A percentile compares a stretch with the other conserved stretches of the same genome.
Conservation (phyloP, 2,797 vertebrate species). For the Phoxinus dragarum region DNA sequence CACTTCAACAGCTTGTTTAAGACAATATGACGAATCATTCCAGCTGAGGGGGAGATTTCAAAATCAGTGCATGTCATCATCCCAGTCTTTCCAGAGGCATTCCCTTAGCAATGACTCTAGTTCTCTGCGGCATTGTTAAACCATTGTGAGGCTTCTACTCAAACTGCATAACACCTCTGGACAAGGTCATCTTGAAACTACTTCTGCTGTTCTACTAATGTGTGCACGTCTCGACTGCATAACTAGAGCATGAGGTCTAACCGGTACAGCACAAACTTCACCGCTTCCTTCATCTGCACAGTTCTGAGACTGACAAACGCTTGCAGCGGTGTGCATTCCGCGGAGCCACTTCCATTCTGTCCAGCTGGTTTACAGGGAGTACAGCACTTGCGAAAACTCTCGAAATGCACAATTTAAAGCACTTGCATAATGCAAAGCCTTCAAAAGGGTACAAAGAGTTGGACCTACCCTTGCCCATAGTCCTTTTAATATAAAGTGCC, state of each 20-base stretch:
- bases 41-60: conserved; percentile 62
- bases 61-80: conserved; percentile 29
- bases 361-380: conserved; percentile 79
- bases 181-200: conserved; percentile 39
- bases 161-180: conserved; percentile 44
- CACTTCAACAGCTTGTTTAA: conserved; percentile 75
- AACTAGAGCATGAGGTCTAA: conserved; percentile 50
- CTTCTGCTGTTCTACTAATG: conserved; percentile 18
- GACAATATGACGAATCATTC: conserved; percentile 69
- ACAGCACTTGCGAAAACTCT: conserved; percentile 87
- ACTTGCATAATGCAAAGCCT: conserved; percentile 95
- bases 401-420: conserved; percentile 91
- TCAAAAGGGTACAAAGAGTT: conserved; percentile 88
- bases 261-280: conserved; percentile 52
- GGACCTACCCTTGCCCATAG: conserved; percentile 80
- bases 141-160: conserved; percentile 35
- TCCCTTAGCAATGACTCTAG: conserved; percentile 33
- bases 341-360: conserved; percentile 65
- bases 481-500: conserved; percentile 89
- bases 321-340: conserved; percentile 54
- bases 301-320: conserved; percentile 60
- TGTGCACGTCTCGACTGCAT: conserved; percentile 4
- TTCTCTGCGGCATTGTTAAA: conserved; percentile 40
- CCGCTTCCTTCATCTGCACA: conserved; percentile 51
- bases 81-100: conserved; percentile 39